Conservation (phyloP, 2,888 invertebrate species). For the Yponomeuta cagnagella region DNA sequence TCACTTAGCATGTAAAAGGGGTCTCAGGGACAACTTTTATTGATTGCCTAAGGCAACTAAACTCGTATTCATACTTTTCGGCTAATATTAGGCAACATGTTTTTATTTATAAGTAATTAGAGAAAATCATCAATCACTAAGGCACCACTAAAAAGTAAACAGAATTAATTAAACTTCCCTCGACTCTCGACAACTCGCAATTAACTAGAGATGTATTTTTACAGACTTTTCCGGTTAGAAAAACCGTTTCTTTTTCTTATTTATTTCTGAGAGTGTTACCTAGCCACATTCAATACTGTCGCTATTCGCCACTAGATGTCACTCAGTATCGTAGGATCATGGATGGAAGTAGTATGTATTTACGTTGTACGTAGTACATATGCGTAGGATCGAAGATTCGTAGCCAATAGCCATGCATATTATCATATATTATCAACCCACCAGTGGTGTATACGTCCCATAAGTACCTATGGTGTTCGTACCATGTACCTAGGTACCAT, state of each 20-base stretch:
- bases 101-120: not conserved
- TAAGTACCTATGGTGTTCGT: too few relatives aligned
- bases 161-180: constrained; percentile 16
- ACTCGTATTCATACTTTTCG: not conserved
- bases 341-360: too few relatives aligned
- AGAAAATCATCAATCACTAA: not conserved
- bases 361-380: too few relatives aligned
- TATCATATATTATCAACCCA: too few relatives aligned
- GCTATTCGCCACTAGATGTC: constrained; percentile 4
- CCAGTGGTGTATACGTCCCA: too few relatives aligned
- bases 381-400: too few relatives aligned
- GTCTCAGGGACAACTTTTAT: not conserved
- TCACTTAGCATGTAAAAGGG: not conserved
- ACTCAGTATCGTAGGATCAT: not conserved
- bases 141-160: constrained; percentile 10
- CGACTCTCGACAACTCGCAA: constrained; percentile 12
- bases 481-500: too few relatives aligned
- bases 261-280: not conserved
- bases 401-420: too few relatives aligned
- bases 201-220: constrained; percentile 11
- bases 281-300: not conserved
- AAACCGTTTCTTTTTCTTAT: not conserved
- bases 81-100: not conserved
- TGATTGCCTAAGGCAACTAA: constrained; percentile 1
- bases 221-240: not conserved